Conservation (phyloP, 2,113 vertebrate genomes). For the Anguilla rostrata region DNA sequence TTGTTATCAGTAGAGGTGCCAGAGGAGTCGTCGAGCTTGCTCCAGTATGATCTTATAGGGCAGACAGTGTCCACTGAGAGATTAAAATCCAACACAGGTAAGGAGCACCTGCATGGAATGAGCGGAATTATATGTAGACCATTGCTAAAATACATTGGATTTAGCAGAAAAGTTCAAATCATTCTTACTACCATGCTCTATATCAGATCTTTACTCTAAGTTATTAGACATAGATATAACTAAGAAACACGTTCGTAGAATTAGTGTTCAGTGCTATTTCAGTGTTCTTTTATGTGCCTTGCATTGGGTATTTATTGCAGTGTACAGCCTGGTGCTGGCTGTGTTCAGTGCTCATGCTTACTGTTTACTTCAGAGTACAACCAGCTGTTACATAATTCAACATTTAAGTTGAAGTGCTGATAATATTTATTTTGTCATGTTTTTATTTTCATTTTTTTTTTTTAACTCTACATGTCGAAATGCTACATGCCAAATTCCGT, state of each 20-base stretch:
- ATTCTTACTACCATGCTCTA: neutral
- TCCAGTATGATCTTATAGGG: slow-evolving; percentile 79
- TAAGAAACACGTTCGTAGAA: neutral
- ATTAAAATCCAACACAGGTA: slow-evolving; percentile 75
- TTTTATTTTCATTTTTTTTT: neutral
- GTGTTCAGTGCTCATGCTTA: neutral
- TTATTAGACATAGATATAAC: neutral
- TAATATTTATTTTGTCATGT: neutral
- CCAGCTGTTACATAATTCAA: neutral
- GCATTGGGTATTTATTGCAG: neutral
- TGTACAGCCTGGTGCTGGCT: neutral
- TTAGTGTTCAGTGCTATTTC: neutral
- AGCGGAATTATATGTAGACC: neutral
- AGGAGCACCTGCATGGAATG: slow-evolving; percentile 22
- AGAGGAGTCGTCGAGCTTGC: slow-evolving; percentile 74
- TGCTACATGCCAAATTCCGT: slow-evolving; percentile 29
- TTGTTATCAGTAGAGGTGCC: slow-evolving; percentile 76
- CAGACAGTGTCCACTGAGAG: slow-evolving; percentile 76
- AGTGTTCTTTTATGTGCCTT: neutral
- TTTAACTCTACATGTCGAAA: neutral
- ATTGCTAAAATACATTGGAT: neutral
- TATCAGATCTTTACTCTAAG: neutral
- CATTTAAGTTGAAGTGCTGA: neutral
- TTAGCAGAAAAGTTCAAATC: neutral
- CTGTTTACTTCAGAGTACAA: neutral